Percentiles rank a stretch among this genome's conserved stretches.
Conservation (phyloP, 2,113 vertebrate genomes). For the Sus scrofa region DNA sequence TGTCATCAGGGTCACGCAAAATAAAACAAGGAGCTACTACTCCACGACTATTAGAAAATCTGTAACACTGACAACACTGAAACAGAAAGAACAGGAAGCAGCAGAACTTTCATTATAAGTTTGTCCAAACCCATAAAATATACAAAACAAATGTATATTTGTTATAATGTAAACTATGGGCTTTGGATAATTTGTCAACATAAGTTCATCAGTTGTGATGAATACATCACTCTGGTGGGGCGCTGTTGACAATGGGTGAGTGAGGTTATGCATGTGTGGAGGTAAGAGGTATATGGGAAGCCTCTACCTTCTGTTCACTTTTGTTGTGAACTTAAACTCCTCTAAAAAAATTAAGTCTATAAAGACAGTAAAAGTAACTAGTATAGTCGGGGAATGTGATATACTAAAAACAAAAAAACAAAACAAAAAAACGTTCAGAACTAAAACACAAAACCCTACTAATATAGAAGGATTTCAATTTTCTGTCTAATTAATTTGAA, state of each 20-base stretch:
- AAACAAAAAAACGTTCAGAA: not conserved
- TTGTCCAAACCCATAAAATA: not conserved
- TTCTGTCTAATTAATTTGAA: slow-evolving; percentile 6
- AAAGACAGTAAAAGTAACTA: not conserved
- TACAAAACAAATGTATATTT: not conserved
- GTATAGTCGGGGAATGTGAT: not conserved
- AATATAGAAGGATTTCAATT: not conserved
- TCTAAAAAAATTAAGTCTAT: not conserved
- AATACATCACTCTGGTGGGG: too few species aligned
- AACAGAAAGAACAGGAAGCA: not conserved
- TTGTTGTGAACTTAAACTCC: not conserved
- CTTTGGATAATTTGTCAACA: not conserved
- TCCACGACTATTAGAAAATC: too few species aligned
- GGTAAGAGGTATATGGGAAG: not conserved
- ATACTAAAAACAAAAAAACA: not conserved
- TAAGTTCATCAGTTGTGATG: not conserved
- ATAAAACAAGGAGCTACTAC: not conserved
- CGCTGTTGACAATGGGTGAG: not conserved
- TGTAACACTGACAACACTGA: not conserved
- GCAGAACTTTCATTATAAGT: not conserved
- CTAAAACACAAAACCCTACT: not conserved
- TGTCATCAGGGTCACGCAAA: not conserved
- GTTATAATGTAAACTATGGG: not conserved
- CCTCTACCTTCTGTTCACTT: not conserved
- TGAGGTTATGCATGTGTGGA: not conserved